phyloP scores from a whole-genome alignment of 2,113 vertebrate species.

The Chascanopsetta lugubris region DNA sequence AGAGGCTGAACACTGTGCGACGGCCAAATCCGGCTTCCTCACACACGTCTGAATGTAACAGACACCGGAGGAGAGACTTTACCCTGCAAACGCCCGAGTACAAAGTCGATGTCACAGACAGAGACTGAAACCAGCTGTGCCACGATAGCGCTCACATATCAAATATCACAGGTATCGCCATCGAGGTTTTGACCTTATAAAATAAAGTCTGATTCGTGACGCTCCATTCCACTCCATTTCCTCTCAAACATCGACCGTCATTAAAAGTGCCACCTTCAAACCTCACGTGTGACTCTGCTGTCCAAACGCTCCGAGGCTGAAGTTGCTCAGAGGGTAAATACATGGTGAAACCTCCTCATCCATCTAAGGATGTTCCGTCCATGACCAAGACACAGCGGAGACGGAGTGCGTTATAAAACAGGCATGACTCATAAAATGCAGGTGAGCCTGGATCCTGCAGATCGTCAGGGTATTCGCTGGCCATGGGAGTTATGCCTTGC shows the following conservation, averaged over 20 bases:
- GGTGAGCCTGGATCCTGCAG: conserved; percentile 46
- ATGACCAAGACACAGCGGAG: conserved; percentile 12
- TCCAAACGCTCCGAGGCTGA: conserved; percentile 2
- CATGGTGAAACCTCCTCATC: conserved; percentile 13
- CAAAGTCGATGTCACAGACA: too few relatives aligned
- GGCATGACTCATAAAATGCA: conserved; percentile 62
- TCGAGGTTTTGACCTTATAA: too few relatives aligned
- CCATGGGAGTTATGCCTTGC: conserved; percentile 65
- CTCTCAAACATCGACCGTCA: too few relatives aligned
- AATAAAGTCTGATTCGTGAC: too few relatives aligned
- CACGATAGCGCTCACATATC: too few relatives aligned
- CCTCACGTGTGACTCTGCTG: not conserved
- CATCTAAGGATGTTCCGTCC: conserved; percentile 10
- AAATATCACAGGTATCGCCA: too few relatives aligned
- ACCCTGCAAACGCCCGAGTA: too few relatives aligned
- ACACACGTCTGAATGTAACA: too few relatives aligned
- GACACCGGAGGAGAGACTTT: too few relatives aligned
- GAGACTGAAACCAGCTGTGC: too few relatives aligned
- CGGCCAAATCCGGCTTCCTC: too few relatives aligned
- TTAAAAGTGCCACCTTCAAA: not conserved
- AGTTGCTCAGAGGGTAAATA: not conserved
- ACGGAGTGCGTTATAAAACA: conserved; percentile 54
- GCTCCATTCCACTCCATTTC: not conserved
- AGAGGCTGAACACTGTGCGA: too few relatives aligned
- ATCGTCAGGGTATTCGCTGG: conserved; percentile 64